These are phyloP conservation scores for Blastomussa wellsi DNA, from an alignment of 92 coral and sea anemone species.

Conservation along the genomic window DNA sequence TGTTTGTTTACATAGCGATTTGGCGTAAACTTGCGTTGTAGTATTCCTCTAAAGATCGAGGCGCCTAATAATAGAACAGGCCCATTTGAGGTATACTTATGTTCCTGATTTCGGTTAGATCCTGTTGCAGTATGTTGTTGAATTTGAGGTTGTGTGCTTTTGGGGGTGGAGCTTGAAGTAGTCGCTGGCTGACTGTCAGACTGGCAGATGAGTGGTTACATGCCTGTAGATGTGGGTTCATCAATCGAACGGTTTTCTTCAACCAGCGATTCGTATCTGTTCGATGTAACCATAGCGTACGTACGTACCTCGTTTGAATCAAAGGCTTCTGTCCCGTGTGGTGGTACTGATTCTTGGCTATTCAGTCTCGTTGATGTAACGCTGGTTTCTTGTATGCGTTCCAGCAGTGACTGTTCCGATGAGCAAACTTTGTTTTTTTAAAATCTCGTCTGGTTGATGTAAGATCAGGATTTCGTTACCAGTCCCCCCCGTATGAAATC, in stretches of 20 bases:
- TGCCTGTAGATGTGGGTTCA: constrained; percentile 10
- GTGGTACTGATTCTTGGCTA: not conserved
- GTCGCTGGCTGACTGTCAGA: not conserved
- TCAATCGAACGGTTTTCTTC: constrained; percentile 4
- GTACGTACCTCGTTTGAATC: not conserved
- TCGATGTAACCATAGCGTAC: constrained; percentile 1
- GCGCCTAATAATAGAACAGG: too few species aligned
- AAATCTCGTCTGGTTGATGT: not conserved
- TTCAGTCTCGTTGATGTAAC: constrained; percentile 8
- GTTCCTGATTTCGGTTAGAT: too few species aligned
- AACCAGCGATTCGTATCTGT: not conserved
- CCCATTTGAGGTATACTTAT: too few species aligned
- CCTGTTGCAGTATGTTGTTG: too few species aligned
- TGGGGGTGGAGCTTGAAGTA: constrained; percentile 19
- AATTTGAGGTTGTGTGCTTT: constrained; percentile 10
- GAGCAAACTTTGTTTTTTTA: not conserved
- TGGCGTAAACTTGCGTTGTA: too few species aligned
- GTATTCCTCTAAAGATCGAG: too few species aligned
- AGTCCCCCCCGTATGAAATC: too few species aligned
- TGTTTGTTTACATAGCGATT: too few species aligned
- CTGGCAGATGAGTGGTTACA: not conserved
- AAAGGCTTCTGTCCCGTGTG: constrained; percentile 8
- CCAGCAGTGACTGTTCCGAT: not conserved
- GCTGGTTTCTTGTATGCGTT: constrained; percentile 15
- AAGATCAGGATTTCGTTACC: too few species aligned